These are phyloP conservation scores for Cryptocephalus moraei DNA, from an alignment of 2,888 invertebrate species.

Conservation along the genomic window DNA sequence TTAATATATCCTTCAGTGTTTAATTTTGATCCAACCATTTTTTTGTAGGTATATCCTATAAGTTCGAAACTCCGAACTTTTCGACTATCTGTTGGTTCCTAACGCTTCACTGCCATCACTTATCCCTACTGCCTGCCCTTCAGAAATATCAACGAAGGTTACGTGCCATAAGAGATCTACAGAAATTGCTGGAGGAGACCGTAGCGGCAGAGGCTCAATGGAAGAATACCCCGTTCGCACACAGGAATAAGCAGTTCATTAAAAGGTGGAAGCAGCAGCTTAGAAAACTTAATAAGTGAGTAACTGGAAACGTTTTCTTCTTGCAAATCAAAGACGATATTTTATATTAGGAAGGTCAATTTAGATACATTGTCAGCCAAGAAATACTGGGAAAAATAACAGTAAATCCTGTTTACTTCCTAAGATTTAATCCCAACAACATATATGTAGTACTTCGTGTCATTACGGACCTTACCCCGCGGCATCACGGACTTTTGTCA, in stretches of 20 bases:
- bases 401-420: too few relatives aligned
- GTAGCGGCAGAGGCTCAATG: slow-evolving; percentile 73
- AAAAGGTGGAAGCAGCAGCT: slow-evolving; percentile 82
- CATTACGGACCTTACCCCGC: too few relatives aligned
- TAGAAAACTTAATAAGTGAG: slow-evolving; percentile 58
- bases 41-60: slow-evolving; percentile 43
- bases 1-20: too few relatives aligned
- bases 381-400: too few relatives aligned
- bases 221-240: slow-evolving; percentile 65
- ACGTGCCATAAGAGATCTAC: slow-evolving; percentile 71
- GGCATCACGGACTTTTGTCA: too few relatives aligned
- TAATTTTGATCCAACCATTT: background rate
- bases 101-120: slow-evolving; percentile 87
- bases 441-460: too few relatives aligned
- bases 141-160: slow-evolving; percentile 72
- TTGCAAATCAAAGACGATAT: too few relatives aligned
- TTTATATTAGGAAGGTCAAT: too few relatives aligned
- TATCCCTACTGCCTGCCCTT: slow-evolving; percentile 80
- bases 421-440: too few relatives aligned
- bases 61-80: slow-evolving; percentile 77
- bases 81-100: slow-evolving; percentile 96
- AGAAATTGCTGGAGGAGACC: slow-evolving; percentile 78
- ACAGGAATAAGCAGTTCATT: slow-evolving; percentile 72
- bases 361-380: too few relatives aligned
- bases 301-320: too few relatives aligned